Conservation (phyloP, 2,113 vertebrate genomes). For the Rana temporaria region DNA sequence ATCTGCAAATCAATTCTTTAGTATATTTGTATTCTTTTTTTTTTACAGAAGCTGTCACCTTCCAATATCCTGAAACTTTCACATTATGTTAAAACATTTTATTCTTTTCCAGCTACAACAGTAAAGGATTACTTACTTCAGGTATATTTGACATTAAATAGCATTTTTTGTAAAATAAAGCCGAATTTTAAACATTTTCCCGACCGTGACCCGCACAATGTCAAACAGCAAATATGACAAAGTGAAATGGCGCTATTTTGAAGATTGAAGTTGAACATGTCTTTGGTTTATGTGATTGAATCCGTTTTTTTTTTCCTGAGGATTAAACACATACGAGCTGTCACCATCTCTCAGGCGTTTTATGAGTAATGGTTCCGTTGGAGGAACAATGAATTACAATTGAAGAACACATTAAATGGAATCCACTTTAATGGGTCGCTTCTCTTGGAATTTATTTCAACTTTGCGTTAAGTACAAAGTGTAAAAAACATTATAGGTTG, state of each 20-base stretch:
- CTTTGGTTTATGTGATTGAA: conserved; percentile 27
- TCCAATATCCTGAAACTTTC: too few relatives aligned
- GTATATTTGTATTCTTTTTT: too few relatives aligned
- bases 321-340: conserved; percentile 12
- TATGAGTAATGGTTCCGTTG: conserved; percentile 9
- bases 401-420: background rate
- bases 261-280: conserved; percentile 6
- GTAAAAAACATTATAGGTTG: too few relatives aligned
- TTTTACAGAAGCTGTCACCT: too few relatives aligned
- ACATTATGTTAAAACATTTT: too few relatives aligned
- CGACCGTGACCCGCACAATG: conserved; percentile 6
- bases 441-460: too few relatives aligned
- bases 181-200: conserved; percentile 5
- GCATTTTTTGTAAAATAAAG: background rate
- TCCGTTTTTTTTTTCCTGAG: background rate
- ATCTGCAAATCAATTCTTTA: too few relatives aligned
- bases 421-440: background rate
- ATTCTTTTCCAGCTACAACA: too few relatives aligned
- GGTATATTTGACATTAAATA: too few relatives aligned
- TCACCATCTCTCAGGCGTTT: background rate
- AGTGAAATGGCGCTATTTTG: conserved; percentile 6
- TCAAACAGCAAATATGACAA: conserved; percentile 11
- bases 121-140: too few relatives aligned
- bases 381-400: conserved; percentile 16
- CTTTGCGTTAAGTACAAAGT: too few relatives aligned